Evolutionary conservation across 2,113 vertebrate species (phyloP), one percentile per base, ranked within the genome.

Genomic region (Pelmatolapia mariae): DNA sequence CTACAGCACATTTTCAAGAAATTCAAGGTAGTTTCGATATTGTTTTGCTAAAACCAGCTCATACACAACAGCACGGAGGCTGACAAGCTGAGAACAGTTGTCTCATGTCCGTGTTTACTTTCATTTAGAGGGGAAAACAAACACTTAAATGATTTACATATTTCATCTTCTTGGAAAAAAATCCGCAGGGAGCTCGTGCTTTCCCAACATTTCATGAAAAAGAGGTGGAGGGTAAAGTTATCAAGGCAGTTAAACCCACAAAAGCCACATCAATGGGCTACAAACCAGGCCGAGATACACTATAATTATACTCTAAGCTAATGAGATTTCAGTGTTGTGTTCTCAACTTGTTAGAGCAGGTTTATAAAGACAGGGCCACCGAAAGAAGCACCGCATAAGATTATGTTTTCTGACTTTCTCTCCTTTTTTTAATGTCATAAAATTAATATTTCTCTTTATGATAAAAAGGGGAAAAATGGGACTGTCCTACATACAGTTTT

Each of bases 341-440:
- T 50, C 73, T 50, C 26, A 78, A 78, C 45, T 78, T 78, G 73
- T 78, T 78, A 78, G 26, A 78, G 45, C 73, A 78, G 10, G 45
- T 78, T 78, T 78, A 50, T 47, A 50, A 31, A 78, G 45, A 31
- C 26, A 13, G 73, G 6, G 10, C 26, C 16, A 11, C 10, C 4
- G 3, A 78, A 76, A 50, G 16, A 78, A 78, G 26, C 16, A 78
- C 24, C 4, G 26, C 43, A 1, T 19, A n/a, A 4, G 71, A 78
- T 78, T 50, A 78, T 78, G 16, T 78, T 31, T 1, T 31, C 45
- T 78, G 45, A 4, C 26, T 31, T 12, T 78, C 9, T 31, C 45
- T 50, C 16, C 1, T 31, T 50, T 76, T 76, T 50, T 19, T 50
- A 19, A 31, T 50, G 18, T 50, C 26, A 78, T 47, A 50, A 78